Conservation (phyloP, 2,888 invertebrate genomes). For the Alviniconcha strummeri region DNA sequence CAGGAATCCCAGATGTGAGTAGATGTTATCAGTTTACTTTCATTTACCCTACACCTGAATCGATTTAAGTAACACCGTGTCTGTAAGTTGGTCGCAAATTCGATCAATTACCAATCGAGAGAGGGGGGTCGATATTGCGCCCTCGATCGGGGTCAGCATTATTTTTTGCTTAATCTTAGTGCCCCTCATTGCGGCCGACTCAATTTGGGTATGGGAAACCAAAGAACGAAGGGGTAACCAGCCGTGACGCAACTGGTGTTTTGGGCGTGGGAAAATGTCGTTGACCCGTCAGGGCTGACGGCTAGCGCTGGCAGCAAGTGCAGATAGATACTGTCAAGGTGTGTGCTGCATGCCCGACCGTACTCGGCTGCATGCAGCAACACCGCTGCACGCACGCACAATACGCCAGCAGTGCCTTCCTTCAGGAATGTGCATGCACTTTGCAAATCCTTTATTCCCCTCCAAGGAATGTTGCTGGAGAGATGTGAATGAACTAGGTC, state of each 20-base stretch:
- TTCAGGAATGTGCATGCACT: conserved; percentile 26
- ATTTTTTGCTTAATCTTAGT: not conserved
- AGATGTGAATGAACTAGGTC: conserved; percentile 15
- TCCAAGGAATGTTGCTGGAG: not conserved
- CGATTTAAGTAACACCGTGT: too few relatives aligned
- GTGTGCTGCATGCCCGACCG: conserved; percentile 21
- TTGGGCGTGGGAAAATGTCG: conserved; percentile 9
- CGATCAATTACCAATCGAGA: conserved; percentile 34
- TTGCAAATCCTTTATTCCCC: conserved; percentile 17
- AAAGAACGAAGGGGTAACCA: too few relatives aligned
- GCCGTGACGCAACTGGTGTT: conserved; percentile 27
- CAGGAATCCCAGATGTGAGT: conserved; percentile 38
- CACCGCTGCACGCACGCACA: conserved; percentile 22
- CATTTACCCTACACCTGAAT: not conserved
- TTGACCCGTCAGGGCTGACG: too few relatives aligned
- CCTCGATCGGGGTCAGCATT: conserved; percentile 31
- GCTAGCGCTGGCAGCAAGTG: conserved; percentile 17
- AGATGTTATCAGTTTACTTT: not conserved
- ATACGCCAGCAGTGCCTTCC: not conserved
- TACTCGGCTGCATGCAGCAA: conserved; percentile 15
- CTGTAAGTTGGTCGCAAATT: conserved; percentile 19
- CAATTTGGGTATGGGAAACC: not conserved
- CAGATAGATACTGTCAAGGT: conserved; percentile 21
- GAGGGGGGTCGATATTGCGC: conserved; percentile 34
- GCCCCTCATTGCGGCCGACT: not conserved